Percentiles rank a stretch among this genome's conserved stretches.
These are phyloP conservation scores for Apamea epomidion DNA, from an alignment of 2,888 invertebrate species.

Conservation along the genomic window DNA sequence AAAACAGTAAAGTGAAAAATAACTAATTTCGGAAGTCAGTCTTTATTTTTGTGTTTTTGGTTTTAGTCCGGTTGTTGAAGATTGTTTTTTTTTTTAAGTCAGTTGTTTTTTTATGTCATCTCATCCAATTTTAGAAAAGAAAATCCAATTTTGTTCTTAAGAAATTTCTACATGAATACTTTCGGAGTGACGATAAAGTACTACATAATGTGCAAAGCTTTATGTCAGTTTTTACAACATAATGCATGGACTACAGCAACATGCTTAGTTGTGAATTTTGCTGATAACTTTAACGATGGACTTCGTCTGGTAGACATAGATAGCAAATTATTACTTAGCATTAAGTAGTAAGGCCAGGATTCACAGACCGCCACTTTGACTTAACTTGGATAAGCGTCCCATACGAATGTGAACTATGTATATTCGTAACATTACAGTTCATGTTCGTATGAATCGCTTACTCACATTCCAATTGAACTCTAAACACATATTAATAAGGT, in stretches of 20 bases:
- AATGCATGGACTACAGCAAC: slow-evolving; percentile 2
- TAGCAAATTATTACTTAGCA: slow-evolving; percentile 29
- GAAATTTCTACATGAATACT: background rate
- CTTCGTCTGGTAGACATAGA: slow-evolving; percentile 46
- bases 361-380: background rate
- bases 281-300: slow-evolving; percentile 45
- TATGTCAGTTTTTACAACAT: slow-evolving; percentile 4
- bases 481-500: no score
- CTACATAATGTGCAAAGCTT: background rate
- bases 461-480: background rate
- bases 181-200: slow-evolving; percentile 4
- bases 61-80: no score
- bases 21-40: no score
- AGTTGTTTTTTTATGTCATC: background rate
- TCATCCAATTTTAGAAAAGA: background rate
- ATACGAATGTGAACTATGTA: background rate
- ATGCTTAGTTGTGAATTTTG: slow-evolving; percentile 34
- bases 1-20: background rate
- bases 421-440: background rate
- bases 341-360: slow-evolving; percentile 4
- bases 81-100: background rate
- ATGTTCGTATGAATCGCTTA: background rate
- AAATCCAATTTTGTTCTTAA: background rate
- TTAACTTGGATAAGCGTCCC: background rate
- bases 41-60: no score